A percentile compares a stretch with the other conserved stretches of the same genome.
Evolutionary conservation across 2,797 vertebrate genomes (phyloP).

Genomic region (Okamejei kenojei): DNA sequence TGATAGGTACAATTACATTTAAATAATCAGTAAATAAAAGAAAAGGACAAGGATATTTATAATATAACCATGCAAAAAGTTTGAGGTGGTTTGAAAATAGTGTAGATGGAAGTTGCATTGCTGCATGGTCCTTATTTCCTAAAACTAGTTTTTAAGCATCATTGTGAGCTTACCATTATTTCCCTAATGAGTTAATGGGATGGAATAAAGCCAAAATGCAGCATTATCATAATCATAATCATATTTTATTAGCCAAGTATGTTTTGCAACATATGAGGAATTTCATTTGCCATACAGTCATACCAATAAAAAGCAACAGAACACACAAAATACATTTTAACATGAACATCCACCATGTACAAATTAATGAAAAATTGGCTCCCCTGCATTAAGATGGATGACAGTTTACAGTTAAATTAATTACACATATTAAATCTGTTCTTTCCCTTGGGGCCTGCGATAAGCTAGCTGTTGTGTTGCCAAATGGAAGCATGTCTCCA

Average conservation of each 20-base stretch:
- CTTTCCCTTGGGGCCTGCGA: not conserved
- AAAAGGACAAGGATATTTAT: not conserved
- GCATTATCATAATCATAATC: too few species aligned
- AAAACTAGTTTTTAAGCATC: not conserved
- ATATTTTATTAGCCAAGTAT: too few species aligned
- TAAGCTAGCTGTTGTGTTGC: not conserved
- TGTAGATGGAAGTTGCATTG: not conserved
- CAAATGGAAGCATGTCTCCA: conserved; percentile 9
- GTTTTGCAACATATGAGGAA: too few species aligned
- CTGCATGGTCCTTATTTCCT: not conserved
- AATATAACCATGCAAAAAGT: not conserved
- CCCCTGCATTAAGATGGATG: not conserved
- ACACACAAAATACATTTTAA: too few species aligned
- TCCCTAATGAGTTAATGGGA: not conserved
- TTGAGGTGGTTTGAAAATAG: not conserved
- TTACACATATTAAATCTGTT: not conserved
- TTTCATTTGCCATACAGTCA: too few species aligned
- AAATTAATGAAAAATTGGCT: not conserved
- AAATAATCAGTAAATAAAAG: too few species aligned
- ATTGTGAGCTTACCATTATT: not conserved
- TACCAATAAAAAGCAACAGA: too few species aligned
- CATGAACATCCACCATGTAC: not conserved
- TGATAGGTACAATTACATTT: not conserved
- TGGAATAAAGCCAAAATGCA: not conserved
- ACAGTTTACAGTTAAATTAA: not conserved